Conservation (phyloP, 2,113 vertebrate genomes). For the Dendropsophus ebraccatus region DNA sequence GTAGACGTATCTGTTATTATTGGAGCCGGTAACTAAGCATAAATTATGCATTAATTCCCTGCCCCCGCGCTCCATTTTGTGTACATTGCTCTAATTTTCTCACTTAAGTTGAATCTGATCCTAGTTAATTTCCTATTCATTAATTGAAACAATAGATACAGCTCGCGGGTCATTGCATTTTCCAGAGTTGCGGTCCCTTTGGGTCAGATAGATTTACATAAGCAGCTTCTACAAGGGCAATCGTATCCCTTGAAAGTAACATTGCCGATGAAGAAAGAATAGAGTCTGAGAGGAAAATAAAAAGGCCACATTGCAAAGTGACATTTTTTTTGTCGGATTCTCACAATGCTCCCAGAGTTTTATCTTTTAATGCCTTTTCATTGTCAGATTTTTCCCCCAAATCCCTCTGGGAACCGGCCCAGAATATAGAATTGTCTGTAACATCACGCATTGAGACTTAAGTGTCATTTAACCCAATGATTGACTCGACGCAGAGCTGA, state of each 20-base stretch:
- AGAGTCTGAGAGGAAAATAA: slow-evolving; percentile 21
- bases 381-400: slow-evolving; percentile 1
- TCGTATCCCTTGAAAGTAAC: slow-evolving; percentile 38
- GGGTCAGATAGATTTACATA: slow-evolving; percentile 56
- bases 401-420: neutral
- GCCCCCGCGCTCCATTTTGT: slow-evolving; percentile 26
- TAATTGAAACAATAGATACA: slow-evolving; percentile 54
- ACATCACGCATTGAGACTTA: neutral
- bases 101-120: slow-evolving; percentile 51
- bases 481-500: neutral
- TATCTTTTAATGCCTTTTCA: slow-evolving; percentile 47
- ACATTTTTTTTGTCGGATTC: neutral
- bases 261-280: slow-evolving; percentile 35
- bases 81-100: slow-evolving; percentile 52
- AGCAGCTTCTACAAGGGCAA: slow-evolving; percentile 50
- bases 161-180: slow-evolving; percentile 46
- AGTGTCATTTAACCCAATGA: slow-evolving; percentile 30
- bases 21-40: slow-evolving; percentile 24
- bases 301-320: slow-evolving; percentile 2
- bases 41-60: slow-evolving; percentile 49
- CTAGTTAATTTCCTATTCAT: slow-evolving; percentile 52
- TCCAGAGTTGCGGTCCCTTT: slow-evolving; percentile 10
- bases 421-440: slow-evolving; percentile 12
- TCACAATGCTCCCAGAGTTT: slow-evolving; percentile 31
- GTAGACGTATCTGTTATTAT: slow-evolving; percentile 35